Evolutionary conservation across 2,113 vertebrate genomes (phyloP), one percentile per base, ranked within the genome.

Genomic region (Syngnathus floridae): DNA sequence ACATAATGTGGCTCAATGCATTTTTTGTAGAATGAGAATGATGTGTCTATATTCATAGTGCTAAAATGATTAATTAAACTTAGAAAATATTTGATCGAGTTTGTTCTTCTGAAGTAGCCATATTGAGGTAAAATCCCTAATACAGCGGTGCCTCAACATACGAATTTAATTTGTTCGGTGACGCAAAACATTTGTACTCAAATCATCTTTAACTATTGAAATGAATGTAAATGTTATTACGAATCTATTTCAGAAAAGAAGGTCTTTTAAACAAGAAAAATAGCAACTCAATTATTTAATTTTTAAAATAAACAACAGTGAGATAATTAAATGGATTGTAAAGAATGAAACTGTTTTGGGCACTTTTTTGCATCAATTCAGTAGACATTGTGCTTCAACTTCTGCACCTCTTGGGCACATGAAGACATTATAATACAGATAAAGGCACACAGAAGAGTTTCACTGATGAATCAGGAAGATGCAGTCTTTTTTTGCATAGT

Each of bases 31-130:
- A 52, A 13, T 22, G n/a, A 61, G 51, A 73, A 37, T 67, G 37
- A 38, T 76, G 84, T 85, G 64, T 82, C 71, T 71, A 74, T 70
- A 65, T 41, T 73, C 40, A 58, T 78, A 81, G 71, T 75, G 78
- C 19, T 51, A 49, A 76, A 65, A 22, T 61, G 75, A 66, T 71
- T 64, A 74, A 65, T 31, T 62, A 76, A 66, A 60, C 69, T 67
- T 72, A 16, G 75, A 75, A 51, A 83, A 36, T 64, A 51, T 79
- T 62, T 68, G 16, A 76, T 79, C 26, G 65, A 40, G 74, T 70
- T 65, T 51, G 64, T 65, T 72, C 14, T n/a, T 57, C 41, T 66
- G 17, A 54, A 70, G 19, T 78, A 85, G 75, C 60, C 70, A 72
- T 79, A 67, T 31, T 74, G 52, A 81, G 61, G 80, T 76, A 62